Evolutionary conservation across 2,113 vertebrate species (phyloP), one percentile per base, ranked within the genome.

Genomic region (Hipposideros armiger): DNA sequence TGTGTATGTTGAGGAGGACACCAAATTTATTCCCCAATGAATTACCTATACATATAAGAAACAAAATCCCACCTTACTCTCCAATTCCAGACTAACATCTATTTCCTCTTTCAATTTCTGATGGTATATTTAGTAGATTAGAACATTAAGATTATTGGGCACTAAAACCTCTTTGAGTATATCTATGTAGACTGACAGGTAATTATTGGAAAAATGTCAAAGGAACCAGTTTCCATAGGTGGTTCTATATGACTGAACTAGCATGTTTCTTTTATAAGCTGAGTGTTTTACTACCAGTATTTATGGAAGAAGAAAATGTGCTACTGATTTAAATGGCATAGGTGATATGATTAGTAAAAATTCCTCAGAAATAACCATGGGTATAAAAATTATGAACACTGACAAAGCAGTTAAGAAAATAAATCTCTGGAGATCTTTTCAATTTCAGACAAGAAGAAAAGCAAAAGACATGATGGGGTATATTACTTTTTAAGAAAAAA

Each of bases 361-460:
- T 52, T 66, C 66, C 93, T 54, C 26, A 92, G 40, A 91, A 95
- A 83, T 13, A 81, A 83, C 13, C 30, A 93, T 10, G 19, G 88
- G 88, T 81, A 69, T 50, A 96, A 92, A 86, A 95, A 87, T 58
- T 74, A 88, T 88, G 87, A 92, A 88, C 15, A 78, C 36, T 84
- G 77, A 87, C 15, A 45, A 56, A 93, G 2, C 26, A 90, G 7
- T 69, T 92, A 84, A 70, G n/a, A 85, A 97, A 90, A 74, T 1
- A 56, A 88, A 95, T 73, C 16, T 72, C 54, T 82, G 64, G 19
- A 77, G 16, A 74, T 11, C 17, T 74, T 95, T 90, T 80, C 15
- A 82, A 88, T 87, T 91, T 91, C n/a, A 95, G 22, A 36, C 60
- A 95, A 93, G 26, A 94, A 84, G n/a, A 67, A 91, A 83, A 95